These are phyloP conservation scores for Spongilla lacustris DNA, from an alignment of 37 sponge, comb jelly and placozoan species.

Conservation along the genomic window DNA sequence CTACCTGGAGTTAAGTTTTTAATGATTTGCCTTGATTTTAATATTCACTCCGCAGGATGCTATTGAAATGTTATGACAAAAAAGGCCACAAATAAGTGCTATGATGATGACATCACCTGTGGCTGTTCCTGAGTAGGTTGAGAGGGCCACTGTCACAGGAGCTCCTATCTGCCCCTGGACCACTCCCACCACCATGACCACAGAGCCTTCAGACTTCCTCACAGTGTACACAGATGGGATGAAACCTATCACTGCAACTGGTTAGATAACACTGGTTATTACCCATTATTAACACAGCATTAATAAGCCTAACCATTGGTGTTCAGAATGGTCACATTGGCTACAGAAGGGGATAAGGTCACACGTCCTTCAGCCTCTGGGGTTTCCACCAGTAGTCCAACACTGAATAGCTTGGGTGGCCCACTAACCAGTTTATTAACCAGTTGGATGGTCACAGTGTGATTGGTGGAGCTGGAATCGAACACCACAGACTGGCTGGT, in stretches of 20 bases:
- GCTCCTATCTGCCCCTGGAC: constrained; percentile 7
- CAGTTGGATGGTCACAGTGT: neutral
- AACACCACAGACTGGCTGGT: neutral
- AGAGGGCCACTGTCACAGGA: neutral
- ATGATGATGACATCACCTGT: neutral
- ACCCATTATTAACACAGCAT: neutral
- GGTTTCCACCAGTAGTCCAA: neutral
- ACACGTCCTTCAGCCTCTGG: neutral
- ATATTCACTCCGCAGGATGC: too few relatives aligned
- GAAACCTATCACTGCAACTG: constrained; percentile 32
- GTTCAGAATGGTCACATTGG: neutral
- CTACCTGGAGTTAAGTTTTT: too few relatives aligned
- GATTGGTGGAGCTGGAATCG: neutral
- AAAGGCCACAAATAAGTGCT: too few relatives aligned
- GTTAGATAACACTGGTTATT: neutral
- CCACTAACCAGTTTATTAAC: neutral
- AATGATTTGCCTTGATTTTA: too few relatives aligned
- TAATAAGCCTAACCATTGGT: neutral
- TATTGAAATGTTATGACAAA: too few relatives aligned
- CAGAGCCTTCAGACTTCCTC: constrained; percentile 9
- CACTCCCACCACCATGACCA: neutral
- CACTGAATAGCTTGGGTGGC: neutral
- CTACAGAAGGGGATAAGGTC: neutral
- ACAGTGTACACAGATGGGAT: constrained; percentile 14
- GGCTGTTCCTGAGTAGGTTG: constrained; percentile 13